Evolutionary conservation across 2,888 invertebrate species (phyloP).

Genomic region (Trachelus tabidus): DNA sequence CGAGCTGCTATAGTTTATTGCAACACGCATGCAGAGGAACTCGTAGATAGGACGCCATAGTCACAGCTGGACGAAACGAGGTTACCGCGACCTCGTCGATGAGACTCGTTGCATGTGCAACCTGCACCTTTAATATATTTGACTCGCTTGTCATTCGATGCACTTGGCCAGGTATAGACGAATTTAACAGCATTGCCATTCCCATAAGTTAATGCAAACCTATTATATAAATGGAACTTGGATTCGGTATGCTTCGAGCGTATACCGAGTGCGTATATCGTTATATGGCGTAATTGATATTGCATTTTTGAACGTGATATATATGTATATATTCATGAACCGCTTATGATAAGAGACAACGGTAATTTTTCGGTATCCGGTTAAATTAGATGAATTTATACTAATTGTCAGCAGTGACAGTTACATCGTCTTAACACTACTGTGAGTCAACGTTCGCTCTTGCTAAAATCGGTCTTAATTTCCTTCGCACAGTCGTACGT

Average conservation of each 20-base stretch:
- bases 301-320: not conserved
- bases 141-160: not conserved
- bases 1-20: not conserved
- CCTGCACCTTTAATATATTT: not conserved
- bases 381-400: not conserved
- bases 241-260: not conserved
- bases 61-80: conserved; percentile 5
- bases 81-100: conserved; percentile 1
- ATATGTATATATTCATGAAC: not conserved
- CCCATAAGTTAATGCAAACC: not conserved
- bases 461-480: not conserved
- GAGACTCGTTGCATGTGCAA: not conserved
- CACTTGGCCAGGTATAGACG: not conserved
- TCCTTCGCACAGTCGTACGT: not conserved
- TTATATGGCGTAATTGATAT: not conserved
- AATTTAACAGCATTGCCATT: not conserved
- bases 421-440: not conserved
- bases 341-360: not conserved
- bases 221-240: not conserved
- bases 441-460: not conserved
- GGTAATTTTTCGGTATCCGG: not conserved
- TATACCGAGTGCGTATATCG: not conserved
- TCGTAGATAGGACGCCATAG: not conserved
- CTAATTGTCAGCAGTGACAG: not conserved
- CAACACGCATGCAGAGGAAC: not conserved